These are phyloP conservation scores for Myopa tessellatipennis DNA, from an alignment of 2,888 invertebrate species.

Conservation along the genomic window DNA sequence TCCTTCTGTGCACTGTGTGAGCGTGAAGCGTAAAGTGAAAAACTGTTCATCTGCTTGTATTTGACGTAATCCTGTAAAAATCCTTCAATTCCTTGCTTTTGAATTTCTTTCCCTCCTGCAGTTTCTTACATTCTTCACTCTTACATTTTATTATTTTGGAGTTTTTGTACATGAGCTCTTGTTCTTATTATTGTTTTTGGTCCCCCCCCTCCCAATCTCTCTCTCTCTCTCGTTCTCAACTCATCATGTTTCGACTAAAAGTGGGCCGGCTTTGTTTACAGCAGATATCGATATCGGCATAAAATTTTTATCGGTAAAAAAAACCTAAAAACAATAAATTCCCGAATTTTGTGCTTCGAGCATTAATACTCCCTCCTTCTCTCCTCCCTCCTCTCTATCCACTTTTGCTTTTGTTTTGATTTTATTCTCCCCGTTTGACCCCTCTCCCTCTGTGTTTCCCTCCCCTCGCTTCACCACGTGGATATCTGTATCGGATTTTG, in stretches of 20 bases:
- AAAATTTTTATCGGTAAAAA: background rate
- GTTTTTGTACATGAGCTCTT: background rate
- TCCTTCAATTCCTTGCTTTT: conserved; percentile 2
- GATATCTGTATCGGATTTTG: conserved; percentile 28
- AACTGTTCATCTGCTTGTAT: background rate
- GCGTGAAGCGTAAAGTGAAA: conserved; percentile 22
- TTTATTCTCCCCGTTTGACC: background rate
- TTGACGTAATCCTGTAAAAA: conserved; percentile 14
- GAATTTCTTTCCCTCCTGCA: background rate
- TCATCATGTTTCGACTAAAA: background rate
- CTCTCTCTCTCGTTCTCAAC: background rate
- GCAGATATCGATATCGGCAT: background rate
- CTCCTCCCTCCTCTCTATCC: too few relatives aligned
- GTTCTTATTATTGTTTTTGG: background rate
- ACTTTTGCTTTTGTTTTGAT: background rate
- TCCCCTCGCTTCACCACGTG: background rate
- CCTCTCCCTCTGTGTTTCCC: background rate
- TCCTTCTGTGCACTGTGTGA: background rate
- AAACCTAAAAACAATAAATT: conserved; percentile 29
- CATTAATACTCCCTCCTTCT: conserved; percentile 8
- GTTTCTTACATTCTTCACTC: background rate
- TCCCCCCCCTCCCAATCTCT: background rate
- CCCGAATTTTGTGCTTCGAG: conserved; percentile 14
- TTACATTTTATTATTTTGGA: background rate
- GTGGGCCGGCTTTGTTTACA: conserved; percentile 1